A percentile compares a stretch with the other conserved stretches of the same genome.
These are phyloP conservation scores for Atlantisia rogersi DNA, from an alignment of 2,113 vertebrate genomes.

Conservation along the genomic window DNA sequence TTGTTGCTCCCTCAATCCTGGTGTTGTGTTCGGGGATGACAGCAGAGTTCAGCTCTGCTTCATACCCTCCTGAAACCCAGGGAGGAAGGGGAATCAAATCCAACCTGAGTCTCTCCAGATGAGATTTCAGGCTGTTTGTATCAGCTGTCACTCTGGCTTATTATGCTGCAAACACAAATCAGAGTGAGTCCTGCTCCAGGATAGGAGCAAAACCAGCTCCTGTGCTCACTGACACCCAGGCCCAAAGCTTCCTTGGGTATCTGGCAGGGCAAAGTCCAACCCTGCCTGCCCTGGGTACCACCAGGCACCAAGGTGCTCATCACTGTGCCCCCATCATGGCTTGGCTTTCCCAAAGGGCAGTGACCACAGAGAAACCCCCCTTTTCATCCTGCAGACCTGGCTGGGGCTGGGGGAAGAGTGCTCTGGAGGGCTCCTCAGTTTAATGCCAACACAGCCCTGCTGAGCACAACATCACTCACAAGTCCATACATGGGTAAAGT, in stretches of 20 bases:
- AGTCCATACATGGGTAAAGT: rapidly evolving
- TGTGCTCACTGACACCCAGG: background rate
- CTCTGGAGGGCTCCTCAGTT: background rate
- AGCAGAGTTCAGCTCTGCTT: background rate
- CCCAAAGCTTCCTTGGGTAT: background rate
- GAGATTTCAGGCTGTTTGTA: background rate
- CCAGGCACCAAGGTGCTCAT: background rate
- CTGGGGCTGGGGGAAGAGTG: rapidly evolving
- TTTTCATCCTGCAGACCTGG: background rate
- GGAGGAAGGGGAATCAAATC: background rate
- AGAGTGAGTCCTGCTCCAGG: background rate
- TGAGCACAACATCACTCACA: background rate
- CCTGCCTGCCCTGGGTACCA: background rate
- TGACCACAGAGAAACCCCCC: background rate
- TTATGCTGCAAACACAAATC: background rate
- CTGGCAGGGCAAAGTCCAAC: background rate
- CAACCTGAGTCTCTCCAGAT: background rate
- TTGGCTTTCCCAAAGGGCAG: background rate
- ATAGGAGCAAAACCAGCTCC: background rate
- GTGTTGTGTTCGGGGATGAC: rapidly evolving
- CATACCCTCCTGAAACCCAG: background rate
- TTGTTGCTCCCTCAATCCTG: background rate
- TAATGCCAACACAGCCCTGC: background rate
- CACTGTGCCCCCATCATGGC: rapidly evolving
- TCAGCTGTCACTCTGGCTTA: background rate